phyloP scores from a whole-genome alignment of 2,113 vertebrate species.

The Urocolius indicus region DNA sequence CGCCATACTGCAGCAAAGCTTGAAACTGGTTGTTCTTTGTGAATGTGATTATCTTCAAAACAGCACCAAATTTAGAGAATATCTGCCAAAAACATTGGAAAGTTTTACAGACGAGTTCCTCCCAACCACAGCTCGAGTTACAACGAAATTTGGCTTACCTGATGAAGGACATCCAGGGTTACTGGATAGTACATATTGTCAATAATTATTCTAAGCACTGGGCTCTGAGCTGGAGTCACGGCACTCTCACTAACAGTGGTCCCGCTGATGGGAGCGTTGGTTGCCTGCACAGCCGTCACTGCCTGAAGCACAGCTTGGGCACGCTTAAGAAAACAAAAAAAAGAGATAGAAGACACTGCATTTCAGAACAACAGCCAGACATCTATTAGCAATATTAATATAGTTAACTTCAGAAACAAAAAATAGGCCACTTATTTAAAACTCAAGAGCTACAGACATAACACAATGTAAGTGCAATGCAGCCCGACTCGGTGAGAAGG shows the following conservation, averaged over 20 bases:
- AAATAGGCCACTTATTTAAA: neutral
- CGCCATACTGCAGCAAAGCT: constrained; percentile 94
- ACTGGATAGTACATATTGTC: constrained; percentile 99
- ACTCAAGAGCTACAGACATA: neutral
- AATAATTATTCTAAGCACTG: constrained; percentile 96
- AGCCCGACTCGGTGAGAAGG: neutral
- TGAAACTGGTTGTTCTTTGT: constrained; percentile 99
- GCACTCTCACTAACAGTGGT: constrained; percentile 88
- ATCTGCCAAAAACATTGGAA: constrained; percentile 82
- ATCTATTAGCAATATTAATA: neutral
- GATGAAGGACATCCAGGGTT: constrained; percentile 96
- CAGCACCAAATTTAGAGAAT: constrained; percentile 98
- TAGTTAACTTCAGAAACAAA: neutral
- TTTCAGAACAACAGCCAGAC: neutral
- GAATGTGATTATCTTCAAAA: constrained; percentile 99
- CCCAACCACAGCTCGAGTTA: neutral
- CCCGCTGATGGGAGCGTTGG: constrained; percentile 87
- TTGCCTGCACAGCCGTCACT: constrained; percentile 90
- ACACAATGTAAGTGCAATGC: neutral
- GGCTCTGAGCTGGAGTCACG: constrained; percentile 90
- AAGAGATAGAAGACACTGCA: neutral
- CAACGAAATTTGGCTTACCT: constrained; percentile 79
- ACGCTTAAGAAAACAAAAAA: constrained; percentile 74
- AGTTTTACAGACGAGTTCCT: neutral
- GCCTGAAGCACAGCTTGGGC: constrained; percentile 91